A percentile compares a stretch with the other conserved stretches of the same genome.
phyloP scores from a whole-genome alignment of 1,140 invertebrate genomes.

The Drosophila mayri region DNA sequence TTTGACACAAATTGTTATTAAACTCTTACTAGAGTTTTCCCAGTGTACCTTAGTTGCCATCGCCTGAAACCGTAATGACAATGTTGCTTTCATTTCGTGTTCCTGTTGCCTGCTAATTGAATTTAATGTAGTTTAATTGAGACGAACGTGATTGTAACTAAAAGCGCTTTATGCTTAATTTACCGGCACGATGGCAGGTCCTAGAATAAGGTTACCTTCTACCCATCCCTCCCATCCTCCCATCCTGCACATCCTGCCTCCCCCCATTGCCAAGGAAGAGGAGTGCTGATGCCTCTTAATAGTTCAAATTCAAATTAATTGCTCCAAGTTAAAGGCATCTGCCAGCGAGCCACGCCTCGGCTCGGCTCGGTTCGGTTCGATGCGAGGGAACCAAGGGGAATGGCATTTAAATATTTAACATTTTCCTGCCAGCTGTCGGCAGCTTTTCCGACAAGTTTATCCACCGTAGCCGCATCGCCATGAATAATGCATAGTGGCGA shows the following conservation, averaged over 20 bases:
- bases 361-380: neutral
- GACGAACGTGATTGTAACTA: constrained; percentile 83
- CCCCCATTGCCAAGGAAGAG: constrained; percentile 31
- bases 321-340: constrained; percentile 66
- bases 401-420: constrained; percentile 76
- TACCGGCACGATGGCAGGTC: constrained; percentile 59
- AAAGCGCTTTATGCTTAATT: constrained; percentile 83
- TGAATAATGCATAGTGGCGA: constrained; percentile 74
- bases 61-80: constrained; percentile 68
- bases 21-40: neutral
- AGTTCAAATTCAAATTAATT: constrained; percentile 76
- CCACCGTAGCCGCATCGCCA: constrained; percentile 49
- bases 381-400: constrained; percentile 10
- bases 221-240: neutral
- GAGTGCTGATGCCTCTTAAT: constrained; percentile 63
- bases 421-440: constrained; percentile 68
- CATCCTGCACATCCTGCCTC: neutral
- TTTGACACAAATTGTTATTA: neutral
- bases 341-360: constrained; percentile 23
- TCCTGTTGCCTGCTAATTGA: constrained; percentile 74
- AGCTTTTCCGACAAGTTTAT: constrained; percentile 69
- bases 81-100: constrained; percentile 72
- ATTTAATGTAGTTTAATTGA: constrained; percentile 85
- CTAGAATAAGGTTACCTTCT: constrained; percentile 9
- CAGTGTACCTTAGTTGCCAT: constrained; percentile 32